Percentiles rank a stretch among this genome's conserved stretches.
Evolutionary conservation across 1,140 invertebrate genomes (phyloP).

Genomic region (Zaprionus kolodkinae): DNA sequence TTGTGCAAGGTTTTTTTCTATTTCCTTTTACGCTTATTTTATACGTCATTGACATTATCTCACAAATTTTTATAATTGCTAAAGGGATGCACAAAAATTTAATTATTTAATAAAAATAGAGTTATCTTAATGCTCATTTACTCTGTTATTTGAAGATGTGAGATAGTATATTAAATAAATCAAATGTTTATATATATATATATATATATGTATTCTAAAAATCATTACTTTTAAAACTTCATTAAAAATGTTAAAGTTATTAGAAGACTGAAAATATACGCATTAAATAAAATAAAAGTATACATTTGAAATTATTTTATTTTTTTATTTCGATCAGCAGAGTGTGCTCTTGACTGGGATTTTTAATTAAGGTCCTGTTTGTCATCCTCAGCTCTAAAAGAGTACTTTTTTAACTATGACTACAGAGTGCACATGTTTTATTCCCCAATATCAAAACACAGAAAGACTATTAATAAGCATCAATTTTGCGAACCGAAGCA

Average conservation of each 20-base stretch:
- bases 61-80: not conserved
- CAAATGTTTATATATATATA: not conserved
- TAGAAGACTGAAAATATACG: slow-evolving; percentile 5
- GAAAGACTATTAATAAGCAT: too few relatives aligned
- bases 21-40: slow-evolving; percentile 1
- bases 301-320: not conserved
- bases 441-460: too few relatives aligned
- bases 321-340: not conserved
- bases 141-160: not conserved
- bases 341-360: not conserved
- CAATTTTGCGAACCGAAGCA: too few relatives aligned
- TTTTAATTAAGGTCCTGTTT: not conserved
- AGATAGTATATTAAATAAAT: not conserved
- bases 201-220: not conserved
- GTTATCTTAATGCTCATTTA: slow-evolving; percentile 3
- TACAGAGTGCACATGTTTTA: not conserved
- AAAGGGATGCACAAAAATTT: not conserved
- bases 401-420: not conserved
- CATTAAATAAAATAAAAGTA: not conserved
- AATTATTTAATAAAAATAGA: slow-evolving; percentile 1
- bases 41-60: not conserved
- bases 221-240: slow-evolving; percentile 3
- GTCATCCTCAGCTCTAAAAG: not conserved
- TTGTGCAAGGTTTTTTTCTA: not conserved
- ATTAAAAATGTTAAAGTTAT: not conserved